These are phyloP conservation scores for Crocodylus rhombifer DNA, from an alignment of 2,797 vertebrate genomes.

Conservation along the genomic window DNA sequence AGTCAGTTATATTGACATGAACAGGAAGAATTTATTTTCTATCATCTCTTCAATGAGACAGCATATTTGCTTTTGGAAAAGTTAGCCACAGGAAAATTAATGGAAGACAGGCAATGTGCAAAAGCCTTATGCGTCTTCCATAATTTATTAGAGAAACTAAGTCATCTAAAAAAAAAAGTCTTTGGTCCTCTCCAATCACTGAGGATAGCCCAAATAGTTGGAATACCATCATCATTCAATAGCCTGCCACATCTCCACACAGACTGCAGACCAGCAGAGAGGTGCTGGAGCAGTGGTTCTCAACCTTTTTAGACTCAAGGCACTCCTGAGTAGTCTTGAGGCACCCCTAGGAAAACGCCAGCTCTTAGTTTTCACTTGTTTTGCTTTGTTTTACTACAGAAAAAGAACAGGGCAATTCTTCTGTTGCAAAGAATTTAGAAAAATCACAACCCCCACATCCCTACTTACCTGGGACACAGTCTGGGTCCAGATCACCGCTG, in stretches of 20 bases:
- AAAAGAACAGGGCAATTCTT: no score
- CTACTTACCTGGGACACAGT: no score
- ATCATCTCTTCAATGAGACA: not conserved
- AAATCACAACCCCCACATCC: no score
- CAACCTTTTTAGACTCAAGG: no score
- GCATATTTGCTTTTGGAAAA: not conserved
- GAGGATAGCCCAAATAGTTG: accelerated
- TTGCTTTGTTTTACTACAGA: no score
- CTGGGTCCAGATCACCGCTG: no score
- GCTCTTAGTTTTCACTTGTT: no score
- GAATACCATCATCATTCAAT: not conserved
- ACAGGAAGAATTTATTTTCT: accelerated
- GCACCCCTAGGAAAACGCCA: no score
- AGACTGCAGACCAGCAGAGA: no score
- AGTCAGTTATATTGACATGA: not conserved
- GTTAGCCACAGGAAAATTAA: not conserved
- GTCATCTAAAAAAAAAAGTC: not conserved
- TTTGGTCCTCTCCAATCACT: not conserved
- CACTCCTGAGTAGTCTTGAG: no score
- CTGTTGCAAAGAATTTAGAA: no score
- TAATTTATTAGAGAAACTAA: not conserved
- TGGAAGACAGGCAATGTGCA: not conserved
- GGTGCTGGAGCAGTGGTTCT: no score
- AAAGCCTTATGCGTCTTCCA: not conserved
- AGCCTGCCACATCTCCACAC: not conserved